Percentiles rank a stretch among this genome's conserved stretches.
Conservation (phyloP, 2,113 vertebrate species). For the Psophia crepitans region DNA sequence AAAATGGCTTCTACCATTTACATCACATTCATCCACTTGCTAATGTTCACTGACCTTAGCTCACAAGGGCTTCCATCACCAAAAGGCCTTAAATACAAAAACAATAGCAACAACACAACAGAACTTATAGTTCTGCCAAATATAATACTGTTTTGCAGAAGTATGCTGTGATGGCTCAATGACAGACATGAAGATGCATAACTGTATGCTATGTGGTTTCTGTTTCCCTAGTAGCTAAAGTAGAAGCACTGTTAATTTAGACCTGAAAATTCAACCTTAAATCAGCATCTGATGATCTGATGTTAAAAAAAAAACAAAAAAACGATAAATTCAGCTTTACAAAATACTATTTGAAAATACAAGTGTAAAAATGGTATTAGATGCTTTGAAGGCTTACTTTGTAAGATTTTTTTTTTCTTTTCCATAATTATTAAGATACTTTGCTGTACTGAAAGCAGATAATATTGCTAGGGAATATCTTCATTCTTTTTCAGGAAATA, state of each 20-base stretch:
- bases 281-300: not conserved
- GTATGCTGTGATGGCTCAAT: not conserved
- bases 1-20: not conserved
- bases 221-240: not conserved
- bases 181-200: not conserved
- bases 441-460: not conserved
- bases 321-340: not conserved
- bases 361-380: not conserved
- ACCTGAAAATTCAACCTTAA: not conserved
- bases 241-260: not conserved
- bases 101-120: not conserved
- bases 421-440: not conserved
- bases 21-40: not conserved
- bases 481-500: constrained; percentile 11
- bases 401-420: not conserved
- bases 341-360: not conserved
- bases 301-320: not conserved
- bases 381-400: not conserved
- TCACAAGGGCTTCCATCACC: not conserved
- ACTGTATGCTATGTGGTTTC: not conserved
- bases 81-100: not conserved
- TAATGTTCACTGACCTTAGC: not conserved
- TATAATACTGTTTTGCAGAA: not conserved
- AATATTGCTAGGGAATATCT: not conserved
- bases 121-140: not conserved